phyloP scores from a whole-genome alignment of 2,888 invertebrate species.

The Sepioteuthis lessoniana region DNA sequence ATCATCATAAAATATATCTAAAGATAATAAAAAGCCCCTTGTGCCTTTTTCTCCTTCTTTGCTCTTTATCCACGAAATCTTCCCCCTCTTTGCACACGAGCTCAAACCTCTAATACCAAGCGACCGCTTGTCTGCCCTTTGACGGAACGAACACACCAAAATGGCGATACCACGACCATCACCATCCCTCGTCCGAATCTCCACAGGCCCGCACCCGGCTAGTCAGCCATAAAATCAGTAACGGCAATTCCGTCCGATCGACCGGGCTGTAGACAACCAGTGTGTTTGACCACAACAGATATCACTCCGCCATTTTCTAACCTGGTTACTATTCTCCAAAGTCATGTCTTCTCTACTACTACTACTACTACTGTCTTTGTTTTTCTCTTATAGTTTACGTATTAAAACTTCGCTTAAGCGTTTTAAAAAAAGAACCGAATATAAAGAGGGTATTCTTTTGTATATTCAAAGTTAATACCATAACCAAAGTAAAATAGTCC shows the following conservation, averaged over 20 bases:
- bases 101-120: background rate
- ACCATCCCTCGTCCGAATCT: background rate
- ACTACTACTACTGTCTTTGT: background rate
- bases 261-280: background rate
- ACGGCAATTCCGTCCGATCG: background rate
- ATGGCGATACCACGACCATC: background rate
- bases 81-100: background rate
- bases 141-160: background rate
- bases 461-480: too few species aligned
- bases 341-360: background rate
- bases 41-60: background rate
- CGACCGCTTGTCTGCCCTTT: background rate
- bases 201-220: background rate
- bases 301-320: background rate
- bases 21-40: background rate
- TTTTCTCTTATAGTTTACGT: too few species aligned
- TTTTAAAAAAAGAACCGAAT: background rate
- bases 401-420: background rate
- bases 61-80: background rate
- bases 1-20: background rate
- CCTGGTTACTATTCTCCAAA: background rate
- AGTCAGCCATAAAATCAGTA: background rate
- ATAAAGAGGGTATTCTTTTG: background rate
- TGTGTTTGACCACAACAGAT: background rate
- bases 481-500: too few species aligned